phyloP scores from a whole-genome alignment of 2,113 vertebrate genomes.

The Taurulus bubalis region DNA sequence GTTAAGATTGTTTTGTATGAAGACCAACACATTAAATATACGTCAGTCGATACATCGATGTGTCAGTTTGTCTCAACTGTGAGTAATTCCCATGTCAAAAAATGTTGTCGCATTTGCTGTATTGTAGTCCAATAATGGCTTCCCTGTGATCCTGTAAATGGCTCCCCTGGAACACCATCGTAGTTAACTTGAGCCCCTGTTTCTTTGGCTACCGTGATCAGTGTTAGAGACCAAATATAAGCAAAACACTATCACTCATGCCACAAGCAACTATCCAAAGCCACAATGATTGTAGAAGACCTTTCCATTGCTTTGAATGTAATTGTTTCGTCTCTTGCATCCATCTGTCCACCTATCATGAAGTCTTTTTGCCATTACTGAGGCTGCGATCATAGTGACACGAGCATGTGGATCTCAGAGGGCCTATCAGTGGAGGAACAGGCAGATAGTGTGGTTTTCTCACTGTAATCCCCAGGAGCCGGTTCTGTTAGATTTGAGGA shows the following conservation, averaged over 20 bases:
- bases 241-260: constrained; percentile 34
- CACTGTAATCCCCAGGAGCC: constrained; percentile 49
- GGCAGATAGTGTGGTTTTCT: constrained; percentile 54
- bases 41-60: background rate
- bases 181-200: constrained; percentile 38
- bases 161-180: constrained; percentile 45
- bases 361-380: constrained; percentile 45
- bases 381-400: constrained; percentile 55
- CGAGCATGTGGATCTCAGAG: constrained; percentile 50
- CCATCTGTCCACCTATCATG: constrained; percentile 42
- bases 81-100: constrained; percentile 44
- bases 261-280: constrained; percentile 36
- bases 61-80: constrained; percentile 26
- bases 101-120: constrained; percentile 7
- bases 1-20: constrained; percentile 44
- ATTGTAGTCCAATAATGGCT: constrained; percentile 35
- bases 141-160: constrained; percentile 60
- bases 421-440: constrained; percentile 64
- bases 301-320: constrained; percentile 39
- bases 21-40: background rate
- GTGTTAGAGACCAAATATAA: constrained; percentile 51
- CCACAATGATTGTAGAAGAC: constrained; percentile 36
- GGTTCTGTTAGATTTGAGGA: constrained; percentile 64
- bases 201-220: constrained; percentile 51
- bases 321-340: constrained; percentile 56